These are phyloP conservation scores for Corythornis cristatus DNA, from an alignment of 2,113 vertebrate species.

Conservation along the genomic window DNA sequence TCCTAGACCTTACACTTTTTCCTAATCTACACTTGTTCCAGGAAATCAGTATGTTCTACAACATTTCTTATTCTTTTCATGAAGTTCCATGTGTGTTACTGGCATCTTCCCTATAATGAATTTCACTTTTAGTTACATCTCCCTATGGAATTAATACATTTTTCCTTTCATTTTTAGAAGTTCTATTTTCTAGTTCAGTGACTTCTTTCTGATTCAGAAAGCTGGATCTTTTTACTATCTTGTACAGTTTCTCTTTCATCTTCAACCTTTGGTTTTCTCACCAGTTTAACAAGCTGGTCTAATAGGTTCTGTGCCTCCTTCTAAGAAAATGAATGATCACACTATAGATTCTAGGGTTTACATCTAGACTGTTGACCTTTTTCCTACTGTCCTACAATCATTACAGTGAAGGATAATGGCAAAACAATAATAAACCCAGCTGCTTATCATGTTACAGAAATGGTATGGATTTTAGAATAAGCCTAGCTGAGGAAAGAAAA, in stretches of 20 bases:
- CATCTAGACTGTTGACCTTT: neutral
- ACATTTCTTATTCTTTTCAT: neutral
- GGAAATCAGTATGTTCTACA: neutral
- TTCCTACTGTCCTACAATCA: neutral
- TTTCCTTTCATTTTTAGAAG: neutral
- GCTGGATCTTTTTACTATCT: slow-evolving; percentile 6
- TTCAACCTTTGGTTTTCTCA: neutral
- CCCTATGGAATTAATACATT: neutral
- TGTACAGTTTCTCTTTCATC: neutral
- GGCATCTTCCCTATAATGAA: neutral
- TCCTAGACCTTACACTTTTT: neutral
- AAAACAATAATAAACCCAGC: neutral
- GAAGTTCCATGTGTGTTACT: neutral
- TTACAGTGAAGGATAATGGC: neutral
- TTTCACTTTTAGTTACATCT: neutral
- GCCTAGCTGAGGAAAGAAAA: neutral
- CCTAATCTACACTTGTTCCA: neutral
- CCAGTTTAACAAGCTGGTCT: neutral
- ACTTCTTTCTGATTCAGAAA: slow-evolving; percentile 16
- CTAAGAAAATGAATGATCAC: neutral
- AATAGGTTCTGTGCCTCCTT: neutral
- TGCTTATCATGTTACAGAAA: neutral
- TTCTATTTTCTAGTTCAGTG: slow-evolving; percentile 33
- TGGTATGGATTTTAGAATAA: neutral
- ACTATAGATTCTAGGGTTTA: neutral